These are phyloP conservation scores for Caenorhabditis afra DNA, from an alignment of 2,888 invertebrate species.

Conservation along the genomic window DNA sequence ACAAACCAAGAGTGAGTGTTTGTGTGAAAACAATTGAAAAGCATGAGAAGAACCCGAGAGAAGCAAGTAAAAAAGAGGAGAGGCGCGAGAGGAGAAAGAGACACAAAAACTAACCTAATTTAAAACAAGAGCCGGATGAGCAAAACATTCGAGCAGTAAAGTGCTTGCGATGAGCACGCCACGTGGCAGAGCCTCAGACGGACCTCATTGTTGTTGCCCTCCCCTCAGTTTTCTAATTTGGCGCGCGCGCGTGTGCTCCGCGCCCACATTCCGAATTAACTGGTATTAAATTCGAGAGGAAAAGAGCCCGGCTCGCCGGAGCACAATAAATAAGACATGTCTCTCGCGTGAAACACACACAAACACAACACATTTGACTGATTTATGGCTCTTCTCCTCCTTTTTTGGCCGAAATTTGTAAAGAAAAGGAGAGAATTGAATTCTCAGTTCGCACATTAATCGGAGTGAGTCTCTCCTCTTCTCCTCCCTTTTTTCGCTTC, in stretches of 20 bases:
- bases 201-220: slow-evolving; percentile 1
- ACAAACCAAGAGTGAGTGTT: slow-evolving; percentile 15
- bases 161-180: neutral
- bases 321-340: slow-evolving; percentile 41
- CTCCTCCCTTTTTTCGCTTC: neutral
- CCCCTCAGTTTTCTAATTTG: neutral
- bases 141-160: slow-evolving; percentile 1
- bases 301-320: neutral
- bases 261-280: slow-evolving; percentile 11
- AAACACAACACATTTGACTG: slow-evolving; percentile 27
- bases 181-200: neutral
- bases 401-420: slow-evolving; percentile 3
- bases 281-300: slow-evolving; percentile 14
- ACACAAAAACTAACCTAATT: slow-evolving; percentile 36
- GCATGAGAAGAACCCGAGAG: slow-evolving; percentile 1
- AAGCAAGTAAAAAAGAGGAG: neutral
- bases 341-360: slow-evolving; percentile 13
- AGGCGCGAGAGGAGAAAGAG: neutral
- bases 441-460: slow-evolving; percentile 25
- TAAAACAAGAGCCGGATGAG: slow-evolving; percentile 14
- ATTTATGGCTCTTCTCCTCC: slow-evolving; percentile 24
- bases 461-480: neutral
- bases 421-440: neutral
- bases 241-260: too few species aligned
- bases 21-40: slow-evolving; percentile 27